These are phyloP conservation scores for Poecilia wingei DNA, from an alignment of 2,797 vertebrate genomes.

Conservation along the genomic window DNA sequence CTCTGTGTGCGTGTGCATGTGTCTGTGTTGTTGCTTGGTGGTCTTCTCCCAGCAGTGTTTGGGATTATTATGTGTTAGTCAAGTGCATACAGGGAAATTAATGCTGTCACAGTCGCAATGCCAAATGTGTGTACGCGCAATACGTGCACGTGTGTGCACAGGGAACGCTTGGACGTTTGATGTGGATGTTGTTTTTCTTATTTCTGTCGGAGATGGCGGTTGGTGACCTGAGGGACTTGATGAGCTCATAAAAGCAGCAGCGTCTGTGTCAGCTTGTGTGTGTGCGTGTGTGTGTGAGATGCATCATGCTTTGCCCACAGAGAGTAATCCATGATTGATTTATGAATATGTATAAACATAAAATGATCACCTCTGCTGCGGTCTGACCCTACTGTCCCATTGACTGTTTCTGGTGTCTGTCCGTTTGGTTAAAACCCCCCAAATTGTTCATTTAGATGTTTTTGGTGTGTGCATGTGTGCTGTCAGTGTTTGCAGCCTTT, in stretches of 20 bases:
- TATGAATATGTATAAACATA: slow-evolving; percentile 63
- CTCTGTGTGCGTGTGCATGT: slow-evolving; percentile 32
- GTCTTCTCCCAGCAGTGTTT: slow-evolving; percentile 73
- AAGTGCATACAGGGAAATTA: slow-evolving; percentile 82
- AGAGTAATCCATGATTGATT: slow-evolving; percentile 58
- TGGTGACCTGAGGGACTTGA: slow-evolving; percentile 80
- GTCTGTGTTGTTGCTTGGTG: slow-evolving; percentile 67
- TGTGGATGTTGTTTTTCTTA: slow-evolving; percentile 67
- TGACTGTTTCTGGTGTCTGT: slow-evolving; percentile 43
- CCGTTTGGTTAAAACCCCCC: slow-evolving; percentile 35
- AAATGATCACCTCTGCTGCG: slow-evolving; percentile 58
- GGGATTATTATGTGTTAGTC: slow-evolving; percentile 80
- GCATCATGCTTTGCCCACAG: slow-evolving; percentile 31
- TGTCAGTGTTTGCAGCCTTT: slow-evolving; percentile 55
- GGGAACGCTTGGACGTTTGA: slow-evolving; percentile 73
- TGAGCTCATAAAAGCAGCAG: slow-evolving; percentile 76
- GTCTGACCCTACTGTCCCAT: slow-evolving; percentile 44
- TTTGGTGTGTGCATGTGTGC: slow-evolving; percentile 43
- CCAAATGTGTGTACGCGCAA: slow-evolving; percentile 49
- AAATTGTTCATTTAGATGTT: slow-evolving; percentile 4
- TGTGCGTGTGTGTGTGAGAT: slow-evolving; percentile 27
- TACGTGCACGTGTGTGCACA: slow-evolving; percentile 27
- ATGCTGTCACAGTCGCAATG: slow-evolving; percentile 72
- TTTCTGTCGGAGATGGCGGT: slow-evolving; percentile 70
- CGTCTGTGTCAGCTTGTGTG: slow-evolving; percentile 25